Evolutionary conservation across 2,888 invertebrate genomes (phyloP).

Genomic region (Xylota sylvarum): DNA sequence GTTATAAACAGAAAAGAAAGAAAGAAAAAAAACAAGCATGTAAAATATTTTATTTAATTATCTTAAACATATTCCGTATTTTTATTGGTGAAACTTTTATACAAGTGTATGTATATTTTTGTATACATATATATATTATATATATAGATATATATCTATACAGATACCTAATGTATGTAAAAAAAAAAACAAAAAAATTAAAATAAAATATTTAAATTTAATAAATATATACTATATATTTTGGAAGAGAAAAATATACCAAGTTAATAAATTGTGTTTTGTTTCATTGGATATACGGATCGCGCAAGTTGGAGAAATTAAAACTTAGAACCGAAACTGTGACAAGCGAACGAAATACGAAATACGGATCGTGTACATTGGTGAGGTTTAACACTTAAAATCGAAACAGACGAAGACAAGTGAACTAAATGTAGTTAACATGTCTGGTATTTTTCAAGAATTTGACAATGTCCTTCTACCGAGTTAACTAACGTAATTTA

Average conservation of each 20-base stretch:
- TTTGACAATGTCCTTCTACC: too few species aligned
- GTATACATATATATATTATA: conserved; percentile 74
- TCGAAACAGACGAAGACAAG: too few species aligned
- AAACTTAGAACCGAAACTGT: too few species aligned
- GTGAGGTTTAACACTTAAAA: too few species aligned
- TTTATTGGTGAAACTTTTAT: conserved; percentile 75
- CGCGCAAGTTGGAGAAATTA: too few species aligned
- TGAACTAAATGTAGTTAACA: too few species aligned
- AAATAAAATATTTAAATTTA: conserved; percentile 76
- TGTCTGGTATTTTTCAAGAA: too few species aligned
- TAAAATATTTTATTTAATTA: conserved; percentile 77
- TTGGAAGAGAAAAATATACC: conserved; percentile 75
- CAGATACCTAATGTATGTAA: conserved; percentile 76
- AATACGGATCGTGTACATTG: too few species aligned
- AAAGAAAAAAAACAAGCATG: conserved; percentile 41
- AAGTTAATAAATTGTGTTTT: conserved; percentile 64
- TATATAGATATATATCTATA: conserved; percentile 74
- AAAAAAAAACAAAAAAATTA: conserved; percentile 41
- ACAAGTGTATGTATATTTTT: conserved; percentile 77
- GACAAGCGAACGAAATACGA: too few species aligned
- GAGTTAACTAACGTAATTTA: too few species aligned
- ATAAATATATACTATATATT: conserved; percentile 76
- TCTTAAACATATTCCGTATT: conserved; percentile 74
- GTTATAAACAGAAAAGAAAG: conserved; percentile 51
- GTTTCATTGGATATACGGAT: conserved; percentile 45